These are phyloP conservation scores for Mellilla xanthometata DNA, from an alignment of 2,888 invertebrate species.

Conservation along the genomic window DNA sequence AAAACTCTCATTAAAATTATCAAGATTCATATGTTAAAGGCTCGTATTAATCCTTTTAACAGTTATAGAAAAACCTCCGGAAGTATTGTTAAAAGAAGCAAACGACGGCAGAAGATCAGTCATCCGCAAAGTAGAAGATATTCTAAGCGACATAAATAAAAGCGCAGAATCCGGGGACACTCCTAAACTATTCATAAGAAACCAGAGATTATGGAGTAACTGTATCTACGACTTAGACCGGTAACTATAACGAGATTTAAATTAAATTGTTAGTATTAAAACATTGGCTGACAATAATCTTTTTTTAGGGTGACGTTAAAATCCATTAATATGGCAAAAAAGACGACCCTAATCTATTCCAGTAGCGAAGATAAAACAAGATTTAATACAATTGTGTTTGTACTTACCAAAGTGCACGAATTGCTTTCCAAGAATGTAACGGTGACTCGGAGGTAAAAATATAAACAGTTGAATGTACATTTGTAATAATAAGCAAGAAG, in stretches of 20 bases:
- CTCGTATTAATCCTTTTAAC: too few relatives aligned
- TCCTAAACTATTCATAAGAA: slow-evolving; percentile 67
- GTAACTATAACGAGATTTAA: slow-evolving; percentile 45
- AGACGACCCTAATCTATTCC: slow-evolving; percentile 63
- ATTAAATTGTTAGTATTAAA: slow-evolving; percentile 9
- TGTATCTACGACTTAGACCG: slow-evolving; percentile 77
- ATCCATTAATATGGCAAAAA: slow-evolving; percentile 61
- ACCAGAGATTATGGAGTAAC: slow-evolving; percentile 76
- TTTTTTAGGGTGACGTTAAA: slow-evolving; percentile 70
- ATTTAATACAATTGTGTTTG: slow-evolving; percentile 80
- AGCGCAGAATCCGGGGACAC: slow-evolving; percentile 56
- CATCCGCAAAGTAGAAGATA: slow-evolving; percentile 67
- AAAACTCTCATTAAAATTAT: too few relatives aligned
- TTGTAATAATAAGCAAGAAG: too few relatives aligned
- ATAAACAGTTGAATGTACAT: too few relatives aligned
- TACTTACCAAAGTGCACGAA: slow-evolving; percentile 84
- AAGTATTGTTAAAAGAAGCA: slow-evolving; percentile 41
- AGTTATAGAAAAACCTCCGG: slow-evolving; percentile 36
- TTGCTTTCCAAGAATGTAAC: slow-evolving; percentile 78
- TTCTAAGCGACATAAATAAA: slow-evolving; percentile 64
- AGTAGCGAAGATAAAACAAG: slow-evolving; percentile 66
- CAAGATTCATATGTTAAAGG: too few relatives aligned
- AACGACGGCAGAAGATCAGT: slow-evolving; percentile 47
- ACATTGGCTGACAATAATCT: slow-evolving; percentile 14
- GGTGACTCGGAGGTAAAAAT: slow-evolving; percentile 82